Percentiles rank a stretch among this genome's conserved stretches.
Evolutionary conservation across 2,888 invertebrate species (phyloP).

Genomic region (Pharmacophagus antenor): DNA sequence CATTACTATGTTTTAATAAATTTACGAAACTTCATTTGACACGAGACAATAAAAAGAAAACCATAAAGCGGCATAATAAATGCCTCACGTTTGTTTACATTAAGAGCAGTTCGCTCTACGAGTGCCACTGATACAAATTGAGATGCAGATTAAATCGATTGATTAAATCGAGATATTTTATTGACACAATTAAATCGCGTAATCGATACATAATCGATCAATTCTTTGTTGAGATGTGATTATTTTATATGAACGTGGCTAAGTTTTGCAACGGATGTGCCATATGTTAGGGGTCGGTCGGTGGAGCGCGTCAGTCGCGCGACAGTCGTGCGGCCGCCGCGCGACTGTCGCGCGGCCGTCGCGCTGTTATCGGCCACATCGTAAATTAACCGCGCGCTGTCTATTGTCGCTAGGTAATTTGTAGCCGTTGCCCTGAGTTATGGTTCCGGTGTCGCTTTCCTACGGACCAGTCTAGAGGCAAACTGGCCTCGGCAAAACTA

Average conservation of each 20-base stretch:
- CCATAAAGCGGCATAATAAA: neutral
- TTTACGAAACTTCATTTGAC: too few species aligned
- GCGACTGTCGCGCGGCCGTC: slow-evolving; percentile 30
- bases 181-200: slow-evolving; percentile 16
- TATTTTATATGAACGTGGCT: slow-evolving; percentile 10
- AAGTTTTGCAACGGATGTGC: slow-evolving; percentile 17
- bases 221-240: slow-evolving; percentile 22
- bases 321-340: slow-evolving; percentile 12
- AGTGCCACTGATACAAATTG: neutral
- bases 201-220: slow-evolving; percentile 27
- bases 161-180: slow-evolving; percentile 14
- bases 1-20: too few species aligned
- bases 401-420: slow-evolving; percentile 29
- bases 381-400: slow-evolving; percentile 27
- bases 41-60: too few species aligned
- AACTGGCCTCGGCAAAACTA: slow-evolving; percentile 20
- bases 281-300: slow-evolving; percentile 4
- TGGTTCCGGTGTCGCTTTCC: slow-evolving; percentile 27
- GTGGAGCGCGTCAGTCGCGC: neutral
- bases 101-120: neutral
- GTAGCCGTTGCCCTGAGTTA: slow-evolving; percentile 29
- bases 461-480: slow-evolving; percentile 14
- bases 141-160: slow-evolving; percentile 27
- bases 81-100: slow-evolving; percentile 5
- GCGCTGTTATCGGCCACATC: slow-evolving; percentile 9